Evolutionary conservation across 2,113 vertebrate genomes (phyloP).

Genomic region (Sporophila hypoxantha): DNA sequence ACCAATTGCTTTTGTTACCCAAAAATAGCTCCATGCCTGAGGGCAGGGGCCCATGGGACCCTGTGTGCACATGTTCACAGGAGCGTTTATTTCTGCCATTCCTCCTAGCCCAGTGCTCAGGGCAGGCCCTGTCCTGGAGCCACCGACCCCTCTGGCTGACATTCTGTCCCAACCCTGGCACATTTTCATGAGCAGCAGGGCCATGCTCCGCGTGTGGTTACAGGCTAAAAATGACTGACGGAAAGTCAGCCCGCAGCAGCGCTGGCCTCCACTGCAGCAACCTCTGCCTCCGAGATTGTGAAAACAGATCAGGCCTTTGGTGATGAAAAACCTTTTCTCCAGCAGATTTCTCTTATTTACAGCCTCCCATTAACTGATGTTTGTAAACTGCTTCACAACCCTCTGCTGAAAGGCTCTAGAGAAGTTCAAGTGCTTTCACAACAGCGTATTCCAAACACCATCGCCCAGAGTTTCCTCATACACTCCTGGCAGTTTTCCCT

Average conservation of each 20-base stretch:
- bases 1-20: neutral
- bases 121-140: accelerated
- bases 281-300: neutral
- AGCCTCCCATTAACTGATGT: neutral
- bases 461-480: neutral
- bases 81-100: neutral
- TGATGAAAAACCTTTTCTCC: neutral
- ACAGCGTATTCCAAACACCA: neutral
- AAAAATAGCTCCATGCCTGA: no score
- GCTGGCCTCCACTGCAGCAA: neutral
- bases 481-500: neutral
- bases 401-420: neutral
- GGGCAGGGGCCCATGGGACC: neutral
- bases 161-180: neutral
- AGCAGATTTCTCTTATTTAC: neutral
- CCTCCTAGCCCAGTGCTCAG: accelerated
- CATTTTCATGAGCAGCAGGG: accelerated
- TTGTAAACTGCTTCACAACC: neutral
- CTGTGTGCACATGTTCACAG: neutral
- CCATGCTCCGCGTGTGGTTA: accelerated
- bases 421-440: neutral
- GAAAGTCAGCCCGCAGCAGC: neutral
- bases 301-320: neutral
- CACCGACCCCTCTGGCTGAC: neutral
- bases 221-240: neutral